Base-by-base conservation (phyloP, 2,113 vertebrate genomes). In the Apaloderma vittatum region DNA sequence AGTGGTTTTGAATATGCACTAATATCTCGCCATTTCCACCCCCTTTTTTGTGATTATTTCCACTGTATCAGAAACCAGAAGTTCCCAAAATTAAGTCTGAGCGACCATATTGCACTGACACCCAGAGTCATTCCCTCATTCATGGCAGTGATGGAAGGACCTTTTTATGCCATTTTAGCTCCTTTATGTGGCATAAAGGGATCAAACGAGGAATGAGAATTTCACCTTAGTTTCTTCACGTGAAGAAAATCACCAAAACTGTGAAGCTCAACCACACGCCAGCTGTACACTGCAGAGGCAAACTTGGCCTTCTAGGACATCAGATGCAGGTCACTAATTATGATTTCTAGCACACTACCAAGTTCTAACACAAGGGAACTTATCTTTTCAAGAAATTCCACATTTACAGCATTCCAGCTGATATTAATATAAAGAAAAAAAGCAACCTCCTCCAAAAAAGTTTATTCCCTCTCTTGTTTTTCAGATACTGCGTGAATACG, bases 211-310 rank as follows among this genome's bases (percentile, higher is more conserved):
- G 32, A 74, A 59, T 2, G 3, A 63, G 26, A 85, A 37, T 78
- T 72, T 71, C 59, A 67, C 37, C 32, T 51, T 30, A 45, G 20
- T 19, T 93, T 30, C 70, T 37, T 37, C 58, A 4, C 0, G 1
- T 26, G 59, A 90, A 57, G 48, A 71, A 55, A 63, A 81, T 27
- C 45, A 75, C 15, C 21, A 9, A 5, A 74, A 91, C 9, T 4
- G 1, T 36, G 52, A 87, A 84, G 52, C 66, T 94, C 46, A 81
- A 1, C 46, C 2, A 3, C 0, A 0, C 0, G 2, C 26, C 73
- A 66, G 57, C 36, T 57, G 48, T 15, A 63, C n/a, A 6, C 30
- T 87, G 27, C 27, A 74, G 74, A 62, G 63, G 11, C 49, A 67
- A 37, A 49, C 32, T 30, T 49, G 34, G 46, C n/a, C 85, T 75